Base-by-base conservation (phyloP, 2,113 vertebrate genomes). In the Tupaia chinensis region DNA sequence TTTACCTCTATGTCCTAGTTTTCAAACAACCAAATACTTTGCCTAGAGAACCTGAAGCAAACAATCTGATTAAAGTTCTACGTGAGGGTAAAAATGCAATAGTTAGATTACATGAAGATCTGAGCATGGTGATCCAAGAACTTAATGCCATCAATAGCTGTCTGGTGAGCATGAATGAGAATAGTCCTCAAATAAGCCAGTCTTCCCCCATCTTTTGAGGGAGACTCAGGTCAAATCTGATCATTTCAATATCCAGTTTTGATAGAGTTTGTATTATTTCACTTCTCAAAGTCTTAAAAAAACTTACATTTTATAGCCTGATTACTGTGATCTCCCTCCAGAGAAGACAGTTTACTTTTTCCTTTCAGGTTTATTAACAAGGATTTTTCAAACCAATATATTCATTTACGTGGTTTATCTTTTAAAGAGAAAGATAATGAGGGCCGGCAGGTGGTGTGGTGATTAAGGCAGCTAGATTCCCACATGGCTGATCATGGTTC, bases 41-140 rank as follows among this genome's bases (percentile, higher is more conserved):
- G 2, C 76, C 96, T 6, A 1, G 29, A 32, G 92, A 86, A 15
- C 65, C 91, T 15, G 72, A 78, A 9, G 44, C 81, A 16, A 68
- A 4, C 2, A 89, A 58, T 61, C 61, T 80, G n/a, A 58, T 83
- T 60, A 13, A 20, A 1, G 56, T 97, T 68, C 89, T 97, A 12
- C 90, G 79, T 25, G 97, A 98, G 76, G 92, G 97, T 1, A 98
- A 94, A 95, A 96, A 69, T 19, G 96, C 88, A 0, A 17, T 97
- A 68, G 32, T 87, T 68, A 84, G 74, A 19, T 70, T 98, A 5
- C 95, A 97, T 0, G 96, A 87, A 54, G 97, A 98, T 56, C 92
- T 91, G 96, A 78, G 53, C 81, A 61, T 69, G 68, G 96, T 93
- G 87, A 89, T 96, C 25, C 66, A 81, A 20, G 94, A 98, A n/a